Percentiles rank a stretch among this genome's conserved stretches.
Evolutionary conservation across 2,888 invertebrate species (phyloP).

Genomic region (Matsumyia berberina): DNA sequence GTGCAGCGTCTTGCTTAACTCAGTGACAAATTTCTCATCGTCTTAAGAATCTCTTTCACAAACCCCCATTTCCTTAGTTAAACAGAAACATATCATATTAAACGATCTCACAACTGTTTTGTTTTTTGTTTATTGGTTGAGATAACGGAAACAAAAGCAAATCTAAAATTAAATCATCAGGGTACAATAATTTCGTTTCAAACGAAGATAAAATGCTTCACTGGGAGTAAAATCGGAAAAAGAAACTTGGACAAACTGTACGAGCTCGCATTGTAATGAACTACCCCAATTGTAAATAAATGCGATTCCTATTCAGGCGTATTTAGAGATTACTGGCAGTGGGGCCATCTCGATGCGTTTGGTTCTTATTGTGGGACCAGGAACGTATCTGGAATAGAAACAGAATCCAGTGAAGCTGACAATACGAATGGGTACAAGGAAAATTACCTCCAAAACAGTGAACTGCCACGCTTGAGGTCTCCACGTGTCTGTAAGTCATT

Average conservation of each 20-base stretch:
- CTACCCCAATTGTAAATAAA: constrained; percentile 59
- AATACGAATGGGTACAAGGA: neutral
- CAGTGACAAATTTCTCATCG: too few relatives aligned
- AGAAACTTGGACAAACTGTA: constrained; percentile 45
- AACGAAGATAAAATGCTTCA: constrained; percentile 47
- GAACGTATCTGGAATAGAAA: constrained; percentile 17
- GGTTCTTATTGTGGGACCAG: constrained; percentile 1
- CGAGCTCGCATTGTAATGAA: constrained; percentile 25
- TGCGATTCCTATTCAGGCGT: constrained; percentile 50
- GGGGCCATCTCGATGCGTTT: constrained; percentile 43
- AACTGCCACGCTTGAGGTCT: constrained; percentile 94
- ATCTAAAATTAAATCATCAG: constrained; percentile 38
- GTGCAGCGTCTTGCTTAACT: too few relatives aligned
- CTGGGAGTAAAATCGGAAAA: constrained; percentile 41
- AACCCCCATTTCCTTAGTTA: too few relatives aligned
- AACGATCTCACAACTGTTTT: neutral
- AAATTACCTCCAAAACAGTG: constrained; percentile 85
- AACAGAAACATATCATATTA: too few relatives aligned
- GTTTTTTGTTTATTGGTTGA: constrained; percentile 51
- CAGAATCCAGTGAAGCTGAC: neutral
- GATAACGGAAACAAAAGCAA: constrained; percentile 30
- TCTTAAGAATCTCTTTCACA: too few relatives aligned
- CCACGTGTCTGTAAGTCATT: constrained; percentile 89
- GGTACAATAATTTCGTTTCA: constrained; percentile 10
- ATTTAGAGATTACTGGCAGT: constrained; percentile 50